Conservation (phyloP, 2,888 invertebrate species). For the Leptopilina syphax region DNA sequence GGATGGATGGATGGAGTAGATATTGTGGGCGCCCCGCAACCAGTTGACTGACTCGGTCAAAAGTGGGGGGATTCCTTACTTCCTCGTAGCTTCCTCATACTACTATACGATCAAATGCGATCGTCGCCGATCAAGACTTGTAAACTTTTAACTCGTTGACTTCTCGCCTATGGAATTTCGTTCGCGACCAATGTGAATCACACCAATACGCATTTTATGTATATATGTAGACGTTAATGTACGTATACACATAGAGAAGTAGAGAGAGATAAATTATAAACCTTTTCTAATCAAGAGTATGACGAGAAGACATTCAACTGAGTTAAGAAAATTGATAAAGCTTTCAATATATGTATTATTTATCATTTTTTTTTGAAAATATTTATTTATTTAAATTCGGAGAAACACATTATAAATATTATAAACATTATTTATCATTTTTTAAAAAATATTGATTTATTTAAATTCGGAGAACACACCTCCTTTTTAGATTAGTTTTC, state of each 20-base stretch:
- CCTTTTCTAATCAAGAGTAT: not conserved
- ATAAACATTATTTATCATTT: too few relatives aligned
- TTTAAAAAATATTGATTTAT: too few relatives aligned
- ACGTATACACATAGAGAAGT: not conserved
- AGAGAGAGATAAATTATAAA: not conserved
- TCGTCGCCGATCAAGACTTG: conserved; percentile 5
- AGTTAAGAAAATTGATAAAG: not conserved
- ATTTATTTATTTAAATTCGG: too few relatives aligned
- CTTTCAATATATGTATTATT: not conserved
- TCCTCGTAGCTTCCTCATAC: conserved; percentile 70
- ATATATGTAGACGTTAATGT: not conserved
- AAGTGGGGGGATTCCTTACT: conserved; percentile 61
- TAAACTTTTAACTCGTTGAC: conserved; percentile 28
- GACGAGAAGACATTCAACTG: not conserved
- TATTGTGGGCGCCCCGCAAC: conserved; percentile 35
- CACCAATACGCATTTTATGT: not conserved
- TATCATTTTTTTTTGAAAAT: too few relatives aligned
- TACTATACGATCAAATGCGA: conserved; percentile 27
- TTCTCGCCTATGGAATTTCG: conserved; percentile 22
- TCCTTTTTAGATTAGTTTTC: too few relatives aligned
- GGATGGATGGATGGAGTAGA: too few relatives aligned
- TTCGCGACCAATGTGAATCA: conserved; percentile 3
- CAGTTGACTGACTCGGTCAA: conserved; percentile 45
- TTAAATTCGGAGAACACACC: too few relatives aligned
- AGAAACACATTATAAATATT: too few relatives aligned